phyloP scores from a whole-genome alignment of 2,797 vertebrate genomes.

The Spinus olivaceus region DNA sequence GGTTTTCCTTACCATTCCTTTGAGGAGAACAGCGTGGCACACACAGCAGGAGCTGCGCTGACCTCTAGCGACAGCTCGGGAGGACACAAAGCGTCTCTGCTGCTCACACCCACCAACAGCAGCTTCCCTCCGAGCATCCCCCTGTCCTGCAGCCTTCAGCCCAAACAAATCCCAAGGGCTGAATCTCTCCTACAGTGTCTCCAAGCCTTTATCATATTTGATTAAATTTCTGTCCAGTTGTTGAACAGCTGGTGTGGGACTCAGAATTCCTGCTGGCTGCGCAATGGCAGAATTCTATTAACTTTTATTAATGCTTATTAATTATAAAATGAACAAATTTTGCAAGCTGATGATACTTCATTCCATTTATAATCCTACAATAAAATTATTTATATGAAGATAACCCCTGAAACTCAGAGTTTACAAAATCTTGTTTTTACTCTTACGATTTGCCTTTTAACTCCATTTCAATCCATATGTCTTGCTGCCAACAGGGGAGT shows the following conservation, averaged over 20 bases:
- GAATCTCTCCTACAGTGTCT: neutral
- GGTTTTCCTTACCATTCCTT: neutral
- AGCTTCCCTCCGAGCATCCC: neutral
- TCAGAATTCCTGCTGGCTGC: neutral
- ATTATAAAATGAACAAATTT: neutral
- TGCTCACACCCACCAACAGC: accelerated
- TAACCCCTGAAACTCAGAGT: neutral
- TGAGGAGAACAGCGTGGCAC: neutral
- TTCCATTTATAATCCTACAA: neutral
- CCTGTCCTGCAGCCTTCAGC: neutral
- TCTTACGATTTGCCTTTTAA: neutral
- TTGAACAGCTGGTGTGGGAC: neutral
- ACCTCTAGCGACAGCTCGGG: constrained; percentile 48
- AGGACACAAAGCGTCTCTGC: neutral
- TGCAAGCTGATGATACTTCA: neutral
- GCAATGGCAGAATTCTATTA: neutral
- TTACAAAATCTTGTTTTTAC: neutral
- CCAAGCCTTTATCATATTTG: neutral
- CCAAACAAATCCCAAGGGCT: neutral
- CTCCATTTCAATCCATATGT: neutral
- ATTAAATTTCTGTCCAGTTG: neutral
- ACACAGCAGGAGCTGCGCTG: constrained; percentile 23
- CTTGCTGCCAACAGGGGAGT: neutral
- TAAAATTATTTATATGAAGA: neutral
- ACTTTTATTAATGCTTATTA: neutral